These are phyloP conservation scores for Paramuricea clavata DNA, from an alignment of 92 coral and sea anemone genomes.

Conservation along the genomic window DNA sequence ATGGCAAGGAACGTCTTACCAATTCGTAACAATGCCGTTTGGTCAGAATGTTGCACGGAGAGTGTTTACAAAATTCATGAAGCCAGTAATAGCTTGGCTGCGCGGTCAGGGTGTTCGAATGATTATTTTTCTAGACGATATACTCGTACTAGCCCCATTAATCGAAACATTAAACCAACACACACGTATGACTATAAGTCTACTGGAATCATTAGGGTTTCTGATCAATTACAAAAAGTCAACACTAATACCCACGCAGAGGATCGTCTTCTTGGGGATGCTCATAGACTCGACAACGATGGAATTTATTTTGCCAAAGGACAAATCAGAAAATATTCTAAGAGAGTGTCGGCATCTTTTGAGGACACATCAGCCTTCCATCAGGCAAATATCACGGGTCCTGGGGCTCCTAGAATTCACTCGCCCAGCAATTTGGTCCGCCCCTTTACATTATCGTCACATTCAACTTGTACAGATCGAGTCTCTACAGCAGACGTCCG, in stretches of 20 bases:
- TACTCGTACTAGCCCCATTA: slow-evolving; percentile 52
- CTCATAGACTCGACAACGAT: slow-evolving; percentile 15
- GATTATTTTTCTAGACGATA: slow-evolving; percentile 63
- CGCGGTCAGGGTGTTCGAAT: slow-evolving; percentile 53
- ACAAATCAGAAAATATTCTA: neutral
- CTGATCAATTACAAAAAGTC: slow-evolving; percentile 38
- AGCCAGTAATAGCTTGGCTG: slow-evolving; percentile 59
- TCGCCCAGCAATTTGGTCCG: slow-evolving; percentile 35
- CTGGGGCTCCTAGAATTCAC: slow-evolving; percentile 9
- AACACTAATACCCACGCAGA: no score
- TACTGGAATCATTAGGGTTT: slow-evolving; percentile 16
- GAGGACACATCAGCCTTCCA: neutral
- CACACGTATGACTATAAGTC: neutral
- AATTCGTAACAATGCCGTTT: slow-evolving; percentile 47
- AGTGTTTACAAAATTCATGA: slow-evolving; percentile 44
- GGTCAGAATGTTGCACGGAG: slow-evolving; percentile 55
- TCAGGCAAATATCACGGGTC: neutral
- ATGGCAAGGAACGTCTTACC: slow-evolving; percentile 45
- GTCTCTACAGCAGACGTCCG: neutral
- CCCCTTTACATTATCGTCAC: slow-evolving; percentile 20
- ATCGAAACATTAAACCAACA: neutral
- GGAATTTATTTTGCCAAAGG: slow-evolving; percentile 24
- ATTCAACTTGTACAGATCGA: neutral
- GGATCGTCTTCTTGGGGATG: slow-evolving; percentile 3
- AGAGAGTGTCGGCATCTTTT: slow-evolving; percentile 19